These are phyloP conservation scores for Pelosia muscerda DNA, from an alignment of 2,888 invertebrate species.

Conservation along the genomic window DNA sequence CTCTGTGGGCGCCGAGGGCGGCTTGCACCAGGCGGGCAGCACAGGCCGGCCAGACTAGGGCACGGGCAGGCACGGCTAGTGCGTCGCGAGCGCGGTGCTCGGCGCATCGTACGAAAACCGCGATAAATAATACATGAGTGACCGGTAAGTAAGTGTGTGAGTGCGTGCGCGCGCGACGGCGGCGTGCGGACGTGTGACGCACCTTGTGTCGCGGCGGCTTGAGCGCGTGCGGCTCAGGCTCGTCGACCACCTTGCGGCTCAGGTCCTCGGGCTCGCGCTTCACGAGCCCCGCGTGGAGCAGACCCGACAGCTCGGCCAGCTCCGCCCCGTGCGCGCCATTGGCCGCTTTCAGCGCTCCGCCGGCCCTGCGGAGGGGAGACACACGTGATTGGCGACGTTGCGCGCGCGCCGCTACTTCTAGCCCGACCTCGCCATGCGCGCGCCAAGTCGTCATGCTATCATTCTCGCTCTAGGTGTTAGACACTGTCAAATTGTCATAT, in stretches of 20 bases:
- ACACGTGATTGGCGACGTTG: conserved; percentile 79
- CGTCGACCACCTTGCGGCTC: conserved; percentile 90
- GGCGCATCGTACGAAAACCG: conserved; percentile 87
- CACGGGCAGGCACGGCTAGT: conserved; percentile 88
- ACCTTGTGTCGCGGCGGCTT: conserved; percentile 89
- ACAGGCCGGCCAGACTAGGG: conserved; percentile 87
- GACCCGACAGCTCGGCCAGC: conserved; percentile 88
- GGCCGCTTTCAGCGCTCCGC: conserved; percentile 88
- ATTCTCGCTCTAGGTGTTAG: conserved; percentile 67
- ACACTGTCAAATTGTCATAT: conserved; percentile 64
- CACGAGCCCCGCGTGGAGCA: conserved; percentile 90
- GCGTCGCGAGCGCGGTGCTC: conserved; percentile 86
- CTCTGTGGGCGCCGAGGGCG: conserved; percentile 82
- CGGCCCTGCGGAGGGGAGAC: conserved; percentile 89
- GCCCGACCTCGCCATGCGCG: conserved; percentile 69
- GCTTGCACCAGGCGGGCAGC: conserved; percentile 87
- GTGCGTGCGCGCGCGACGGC: conserved; percentile 86
- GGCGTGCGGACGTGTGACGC: conserved; percentile 86
- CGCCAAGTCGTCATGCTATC: conserved; percentile 69
- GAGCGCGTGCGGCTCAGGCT: conserved; percentile 88
- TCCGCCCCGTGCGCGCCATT: conserved; percentile 90
- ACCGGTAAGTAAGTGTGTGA: conserved; percentile 84
- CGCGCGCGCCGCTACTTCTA: conserved; percentile 73
- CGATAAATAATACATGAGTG: conserved; percentile 86
- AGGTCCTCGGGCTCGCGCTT: conserved; percentile 94